Evolutionary conservation across 2,888 invertebrate species (phyloP).

Genomic region (Sialis lutaria): DNA sequence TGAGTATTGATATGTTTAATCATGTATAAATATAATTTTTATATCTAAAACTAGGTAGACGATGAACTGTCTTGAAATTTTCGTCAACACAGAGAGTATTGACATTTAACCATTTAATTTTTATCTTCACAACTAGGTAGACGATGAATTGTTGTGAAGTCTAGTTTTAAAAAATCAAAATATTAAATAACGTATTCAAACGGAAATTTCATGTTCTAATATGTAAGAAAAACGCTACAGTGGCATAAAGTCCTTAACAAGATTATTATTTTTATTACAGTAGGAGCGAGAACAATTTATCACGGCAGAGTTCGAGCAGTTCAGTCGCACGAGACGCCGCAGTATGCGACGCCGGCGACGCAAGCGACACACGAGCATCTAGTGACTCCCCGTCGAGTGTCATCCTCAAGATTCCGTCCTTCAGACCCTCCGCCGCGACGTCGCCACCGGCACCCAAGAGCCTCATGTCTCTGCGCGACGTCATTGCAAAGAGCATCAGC

Average conservation of each 20-base stretch:
- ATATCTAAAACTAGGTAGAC: no score
- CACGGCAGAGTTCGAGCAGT: constrained; percentile 25
- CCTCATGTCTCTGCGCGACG: constrained; percentile 61
- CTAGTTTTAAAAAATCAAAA: no score
- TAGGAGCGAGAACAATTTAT: constrained; percentile 10
- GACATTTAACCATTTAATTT: no score
- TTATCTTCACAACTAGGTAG: no score
- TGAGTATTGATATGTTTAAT: constrained; percentile 10
- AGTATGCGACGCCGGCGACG: constrained; percentile 28
- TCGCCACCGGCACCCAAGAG: constrained; percentile 36
- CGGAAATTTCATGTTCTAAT: no score
- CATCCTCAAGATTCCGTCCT: constrained; percentile 88
- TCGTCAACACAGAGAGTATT: no score
- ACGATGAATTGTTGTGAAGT: no score
- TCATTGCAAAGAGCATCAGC: constrained; percentile 82
- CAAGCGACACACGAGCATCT: constrained; percentile 21
- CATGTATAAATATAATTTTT: constrained; percentile 2
- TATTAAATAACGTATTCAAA: no score
- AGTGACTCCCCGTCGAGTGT: constrained; percentile 46
- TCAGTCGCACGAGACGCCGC: constrained; percentile 20
- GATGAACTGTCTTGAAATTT: no score
- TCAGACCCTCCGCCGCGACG: constrained; percentile 45
- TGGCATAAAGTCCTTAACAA: no score
- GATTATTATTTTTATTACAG: no score
- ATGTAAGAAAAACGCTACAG: no score